Percentiles rank a stretch among this genome's conserved stretches.
phyloP scores from a whole-genome alignment of 2,113 vertebrate species.

The Sus scrofa region T2T-Sscrofa CM000818.6:37175001-37175500 shows the following conservation, averaged over 20 bases:
- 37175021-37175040: background rate
- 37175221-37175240: background rate
- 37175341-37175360: background rate
- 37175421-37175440: background rate
- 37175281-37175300: background rate
- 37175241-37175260: background rate
- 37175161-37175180: background rate
- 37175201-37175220: background rate
- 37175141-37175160: background rate
- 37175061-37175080: background rate
- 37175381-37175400: background rate
- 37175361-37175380: constrained; percentile 12
- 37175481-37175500: background rate
- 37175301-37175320: background rate
- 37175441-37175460: background rate
- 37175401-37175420: background rate
- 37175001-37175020: background rate
- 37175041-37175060: background rate
- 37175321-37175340: background rate
- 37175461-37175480: background rate
- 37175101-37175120: background rate
- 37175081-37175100: constrained; percentile 5
- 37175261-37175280: background rate
- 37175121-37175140: background rate
- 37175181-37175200: background rate